Evolutionary conservation across 2,113 vertebrate genomes (phyloP).

Genomic region (Anas platyrhynchos): DNA sequence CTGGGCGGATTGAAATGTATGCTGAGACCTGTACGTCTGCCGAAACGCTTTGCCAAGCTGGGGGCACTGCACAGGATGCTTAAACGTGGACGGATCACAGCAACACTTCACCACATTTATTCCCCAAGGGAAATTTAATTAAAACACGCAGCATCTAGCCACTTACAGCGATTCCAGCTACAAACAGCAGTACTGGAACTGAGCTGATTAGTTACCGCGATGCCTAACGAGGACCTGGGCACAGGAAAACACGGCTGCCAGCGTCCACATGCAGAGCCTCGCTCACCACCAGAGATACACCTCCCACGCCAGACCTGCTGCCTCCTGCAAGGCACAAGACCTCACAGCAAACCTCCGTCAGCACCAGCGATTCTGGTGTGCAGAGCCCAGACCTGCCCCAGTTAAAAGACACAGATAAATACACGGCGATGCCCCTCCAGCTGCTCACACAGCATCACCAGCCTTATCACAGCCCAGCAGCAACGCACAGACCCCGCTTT

Average conservation of each 20-base stretch:
- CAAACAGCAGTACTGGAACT: background rate
- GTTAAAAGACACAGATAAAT: background rate
- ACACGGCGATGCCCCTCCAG: background rate
- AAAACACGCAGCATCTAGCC: background rate
- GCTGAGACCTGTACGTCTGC: background rate
- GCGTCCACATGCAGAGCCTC: background rate
- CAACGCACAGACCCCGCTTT: background rate
- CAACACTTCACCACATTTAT: conserved; percentile 7
- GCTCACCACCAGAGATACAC: background rate
- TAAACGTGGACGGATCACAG: background rate
- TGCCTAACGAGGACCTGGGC: background rate
- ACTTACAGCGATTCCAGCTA: background rate
- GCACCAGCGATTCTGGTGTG: background rate
- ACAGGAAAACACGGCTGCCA: background rate
- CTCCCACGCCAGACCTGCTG: background rate
- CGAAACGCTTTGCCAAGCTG: background rate
- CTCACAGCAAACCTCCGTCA: background rate
- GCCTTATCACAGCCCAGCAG: background rate
- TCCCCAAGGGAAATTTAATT: conserved; percentile 17
- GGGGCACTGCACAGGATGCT: background rate
- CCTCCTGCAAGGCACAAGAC: background rate
- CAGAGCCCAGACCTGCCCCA: background rate
- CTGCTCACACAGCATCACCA: rapidly evolving
- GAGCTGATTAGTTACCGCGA: background rate
- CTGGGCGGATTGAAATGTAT: background rate